phyloP scores from a whole-genome alignment of 92 coral and sea anemone species.

The Galaxea fascicularis region DNA sequence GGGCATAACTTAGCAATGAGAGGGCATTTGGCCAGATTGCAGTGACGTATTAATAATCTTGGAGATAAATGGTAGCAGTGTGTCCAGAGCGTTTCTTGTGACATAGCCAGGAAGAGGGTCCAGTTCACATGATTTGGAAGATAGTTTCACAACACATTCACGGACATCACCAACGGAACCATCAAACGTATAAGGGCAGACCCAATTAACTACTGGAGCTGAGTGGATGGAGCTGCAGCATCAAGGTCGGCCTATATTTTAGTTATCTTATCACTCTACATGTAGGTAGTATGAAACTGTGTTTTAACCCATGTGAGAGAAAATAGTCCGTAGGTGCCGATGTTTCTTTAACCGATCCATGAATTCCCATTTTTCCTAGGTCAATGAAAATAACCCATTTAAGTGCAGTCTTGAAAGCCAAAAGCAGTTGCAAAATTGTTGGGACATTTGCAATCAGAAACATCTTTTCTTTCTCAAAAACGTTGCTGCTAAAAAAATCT shows the following conservation, averaged over 20 bases:
- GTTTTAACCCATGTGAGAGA: no score
- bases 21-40: background rate
- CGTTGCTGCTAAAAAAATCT: no score
- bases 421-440: no score
- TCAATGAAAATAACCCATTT: no score
- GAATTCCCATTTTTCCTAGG: no score
- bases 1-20: background rate
- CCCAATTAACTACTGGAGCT: background rate
- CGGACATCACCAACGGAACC: background rate
- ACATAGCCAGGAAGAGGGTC: slow-evolving; percentile 20
- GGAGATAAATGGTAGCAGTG: background rate
- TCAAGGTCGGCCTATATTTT: slow-evolving; percentile 2
- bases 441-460: no score
- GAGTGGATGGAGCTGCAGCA: slow-evolving; percentile 1
- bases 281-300: no score
- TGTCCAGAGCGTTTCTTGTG: background rate
- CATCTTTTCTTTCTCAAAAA: no score
- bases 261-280: background rate
- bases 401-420: no score
- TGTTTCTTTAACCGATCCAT: no score
- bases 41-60: background rate
- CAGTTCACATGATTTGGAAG: slow-evolving; percentile 1
- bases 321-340: no score
- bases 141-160: background rate
- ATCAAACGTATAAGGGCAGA: background rate